Base-by-base conservation (phyloP, 2,888 invertebrate genomes). In the Drosophila helvetica region DNA sequence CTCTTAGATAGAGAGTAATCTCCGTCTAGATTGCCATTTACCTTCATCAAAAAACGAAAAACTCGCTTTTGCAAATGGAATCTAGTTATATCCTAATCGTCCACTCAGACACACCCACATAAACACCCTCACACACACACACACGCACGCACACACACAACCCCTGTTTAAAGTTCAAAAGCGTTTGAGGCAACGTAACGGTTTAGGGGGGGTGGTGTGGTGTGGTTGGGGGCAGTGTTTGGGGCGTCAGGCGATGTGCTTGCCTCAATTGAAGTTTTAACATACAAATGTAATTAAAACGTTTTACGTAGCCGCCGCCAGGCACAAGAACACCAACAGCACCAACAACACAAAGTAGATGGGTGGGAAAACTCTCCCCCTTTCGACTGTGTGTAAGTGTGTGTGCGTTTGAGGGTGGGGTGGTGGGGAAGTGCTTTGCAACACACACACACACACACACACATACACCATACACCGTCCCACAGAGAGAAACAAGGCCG, bases 251-350 rank as follows among this genome's bases (percentile, higher is more conserved):
- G 53, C 60, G 38, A 42, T 55, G 38, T 38, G 62, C 61, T 58
- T 72, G 74, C 89, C 80, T 80, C 85, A 85, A 85, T 86, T 86
- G 88, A 82, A 88, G 84, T 86, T 86, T 84, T 88, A 86, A 88
- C 86, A 86, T 82, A 85, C 86, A 86, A 86, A 88, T 86, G 86
- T 88, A 86, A 86, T 86, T 86, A 86, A 84, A 88, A 85, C 88
- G 85, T 86, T 87, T 87, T 86, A 83, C 86, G 81, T 78, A 86
- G 83, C 79, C 83, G 88, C 85, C 88, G 57, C 75, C 76, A 68
- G 85, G 81, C 73, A 61, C 62, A 64, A 65, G 77, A 79, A 58
- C 61, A 60, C 1, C 19, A 19, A 25, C 25, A 25, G 6, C 27
- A 27, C 53, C 77, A 80, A 63, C 71, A 70, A 61, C 72, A 71